Conservation (phyloP, 2,113 vertebrate species). For the Sinocyclocheilus maitianheensis region DNA sequence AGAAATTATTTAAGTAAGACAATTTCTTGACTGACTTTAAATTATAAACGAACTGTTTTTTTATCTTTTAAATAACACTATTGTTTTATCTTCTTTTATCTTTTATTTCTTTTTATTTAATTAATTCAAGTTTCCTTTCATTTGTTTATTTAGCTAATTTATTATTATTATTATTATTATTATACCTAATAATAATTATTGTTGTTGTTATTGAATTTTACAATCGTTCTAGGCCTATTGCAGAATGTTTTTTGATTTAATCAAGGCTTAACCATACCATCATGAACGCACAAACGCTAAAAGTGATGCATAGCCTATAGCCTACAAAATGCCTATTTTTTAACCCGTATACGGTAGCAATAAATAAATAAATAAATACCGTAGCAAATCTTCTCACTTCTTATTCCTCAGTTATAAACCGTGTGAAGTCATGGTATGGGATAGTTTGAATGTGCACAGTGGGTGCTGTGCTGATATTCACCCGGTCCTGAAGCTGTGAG, state of each 20-base stretch:
- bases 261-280: neutral
- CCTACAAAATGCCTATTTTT: neutral
- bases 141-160: neutral
- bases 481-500: constrained; percentile 25
- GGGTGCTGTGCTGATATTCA: neutral
- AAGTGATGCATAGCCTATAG: neutral
- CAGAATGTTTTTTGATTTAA: neutral
- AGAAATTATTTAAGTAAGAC: neutral
- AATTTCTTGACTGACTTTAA: neutral
- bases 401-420: neutral
- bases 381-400: neutral
- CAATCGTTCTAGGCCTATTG: neutral
- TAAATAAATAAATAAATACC: no score
- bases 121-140: no score
- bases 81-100: neutral
- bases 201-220: neutral
- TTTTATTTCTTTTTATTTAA: neutral
- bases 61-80: neutral
- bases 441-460: neutral
- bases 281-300: neutral
- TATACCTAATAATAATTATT: no score
- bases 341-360: neutral
- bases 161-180: neutral
- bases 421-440: neutral
- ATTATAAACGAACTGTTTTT: neutral